These are phyloP conservation scores for Anticlea derivata DNA, from an alignment of 2,888 invertebrate genomes.

Conservation along the genomic window DNA sequence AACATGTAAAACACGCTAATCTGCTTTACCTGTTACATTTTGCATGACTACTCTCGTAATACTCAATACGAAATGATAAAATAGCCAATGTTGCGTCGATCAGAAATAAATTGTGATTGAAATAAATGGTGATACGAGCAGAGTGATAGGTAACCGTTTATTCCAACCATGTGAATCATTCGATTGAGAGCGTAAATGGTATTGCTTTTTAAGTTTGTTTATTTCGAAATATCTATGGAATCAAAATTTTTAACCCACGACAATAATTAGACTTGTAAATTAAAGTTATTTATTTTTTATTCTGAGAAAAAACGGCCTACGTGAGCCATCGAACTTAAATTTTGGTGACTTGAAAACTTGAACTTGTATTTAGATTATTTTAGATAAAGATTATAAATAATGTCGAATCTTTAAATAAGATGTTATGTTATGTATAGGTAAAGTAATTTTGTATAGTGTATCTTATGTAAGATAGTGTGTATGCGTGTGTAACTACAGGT, in stretches of 20 bases:
- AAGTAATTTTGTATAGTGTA: slow-evolving; percentile 37
- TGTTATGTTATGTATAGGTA: slow-evolving; percentile 21
- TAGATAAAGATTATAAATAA: slow-evolving; percentile 7
- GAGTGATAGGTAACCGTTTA: slow-evolving; percentile 1
- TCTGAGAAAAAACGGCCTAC: slow-evolving; percentile 28
- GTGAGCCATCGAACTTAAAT: slow-evolving; percentile 16
- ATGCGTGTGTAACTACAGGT: slow-evolving; percentile 57
- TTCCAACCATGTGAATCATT: not conserved
- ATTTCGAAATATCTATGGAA: slow-evolving; percentile 21
- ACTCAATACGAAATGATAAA: slow-evolving; percentile 7
- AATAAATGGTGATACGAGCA: slow-evolving; percentile 20
- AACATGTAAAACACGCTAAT: slow-evolving; percentile 22
- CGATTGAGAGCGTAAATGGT: not conserved
- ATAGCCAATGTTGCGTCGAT: slow-evolving; percentile 2
- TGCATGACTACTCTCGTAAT: slow-evolving; percentile 12
- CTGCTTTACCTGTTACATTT: slow-evolving; percentile 3
- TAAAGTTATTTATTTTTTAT: slow-evolving; percentile 43
- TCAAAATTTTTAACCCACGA: slow-evolving; percentile 62
- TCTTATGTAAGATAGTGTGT: slow-evolving; percentile 44
- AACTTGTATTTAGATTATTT: slow-evolving; percentile 13
- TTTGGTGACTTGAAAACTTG: slow-evolving; percentile 6
- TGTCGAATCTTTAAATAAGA: slow-evolving; percentile 23
- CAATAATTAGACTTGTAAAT: slow-evolving; percentile 74
- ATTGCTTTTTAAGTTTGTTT: not conserved
- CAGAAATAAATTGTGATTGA: slow-evolving; percentile 4